These are phyloP conservation scores for Pissodes strobi DNA, from an alignment of 1,140 invertebrate species.

Conservation along the genomic window DNA sequence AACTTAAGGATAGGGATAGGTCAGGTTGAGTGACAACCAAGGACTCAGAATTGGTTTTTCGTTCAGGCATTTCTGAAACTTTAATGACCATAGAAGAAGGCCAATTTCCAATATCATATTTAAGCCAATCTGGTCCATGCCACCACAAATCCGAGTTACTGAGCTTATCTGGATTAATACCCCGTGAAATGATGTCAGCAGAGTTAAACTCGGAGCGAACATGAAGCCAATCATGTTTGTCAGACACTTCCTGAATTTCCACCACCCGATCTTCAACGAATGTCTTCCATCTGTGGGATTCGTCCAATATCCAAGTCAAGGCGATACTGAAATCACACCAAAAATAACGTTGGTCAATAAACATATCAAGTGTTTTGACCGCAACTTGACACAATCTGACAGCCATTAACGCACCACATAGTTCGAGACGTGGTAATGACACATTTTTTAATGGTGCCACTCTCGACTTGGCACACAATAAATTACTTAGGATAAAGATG, in stretches of 20 bases:
- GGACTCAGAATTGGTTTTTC: not conserved
- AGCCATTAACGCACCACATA: slow-evolving; percentile 1
- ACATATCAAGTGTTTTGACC: not conserved
- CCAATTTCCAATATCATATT: not conserved
- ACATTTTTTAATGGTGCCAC: slow-evolving; percentile 4
- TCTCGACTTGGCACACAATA: not conserved
- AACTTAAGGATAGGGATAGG: not conserved
- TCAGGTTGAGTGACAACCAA: too few species aligned
- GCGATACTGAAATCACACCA: slow-evolving; percentile 8
- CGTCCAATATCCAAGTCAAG: not conserved
- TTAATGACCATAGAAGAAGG: slow-evolving; percentile 38
- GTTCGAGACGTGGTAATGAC: slow-evolving; percentile 7
- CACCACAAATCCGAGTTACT: not conserved
- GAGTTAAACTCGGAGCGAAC: too few species aligned
- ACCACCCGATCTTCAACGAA: too few species aligned
- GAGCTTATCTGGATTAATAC: too few species aligned
- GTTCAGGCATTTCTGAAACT: slow-evolving; percentile 27
- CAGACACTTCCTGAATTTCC: too few species aligned
- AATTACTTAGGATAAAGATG: too few species aligned
- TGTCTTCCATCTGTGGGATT: slow-evolving; percentile 1
- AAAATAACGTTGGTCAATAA: slow-evolving; percentile 3
- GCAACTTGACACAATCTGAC: slow-evolving; percentile 1
- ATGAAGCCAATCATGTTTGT: too few species aligned
- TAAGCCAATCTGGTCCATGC: not conserved
- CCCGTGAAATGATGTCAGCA: not conserved